Conservation (phyloP, 2,113 vertebrate species). For the Vimba vimba region DNA sequence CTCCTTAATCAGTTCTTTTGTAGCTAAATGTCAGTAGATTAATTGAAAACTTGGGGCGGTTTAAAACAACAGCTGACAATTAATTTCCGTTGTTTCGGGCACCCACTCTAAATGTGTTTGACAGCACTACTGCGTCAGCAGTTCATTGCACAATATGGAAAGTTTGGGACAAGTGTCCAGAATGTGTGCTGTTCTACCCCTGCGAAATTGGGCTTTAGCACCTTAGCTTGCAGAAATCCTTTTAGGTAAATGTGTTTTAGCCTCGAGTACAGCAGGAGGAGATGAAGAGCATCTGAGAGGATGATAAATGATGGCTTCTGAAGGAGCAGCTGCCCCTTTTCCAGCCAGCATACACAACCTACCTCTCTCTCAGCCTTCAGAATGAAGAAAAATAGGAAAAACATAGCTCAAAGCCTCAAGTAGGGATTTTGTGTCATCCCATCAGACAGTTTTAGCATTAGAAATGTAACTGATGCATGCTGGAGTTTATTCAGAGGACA, state of each 20-base stretch:
- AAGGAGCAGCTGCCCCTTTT: slow-evolving; percentile 72
- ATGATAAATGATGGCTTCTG: slow-evolving; percentile 69
- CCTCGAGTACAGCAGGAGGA: slow-evolving; percentile 62
- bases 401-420: slow-evolving; percentile 61
- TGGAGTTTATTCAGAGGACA: slow-evolving; percentile 73
- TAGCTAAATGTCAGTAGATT: slow-evolving; percentile 72
- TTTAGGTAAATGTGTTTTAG: slow-evolving; percentile 70
- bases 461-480: slow-evolving; percentile 73
- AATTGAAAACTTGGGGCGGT: slow-evolving; percentile 60
- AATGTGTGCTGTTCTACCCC: neutral
- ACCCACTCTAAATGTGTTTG: slow-evolving; percentile 1
- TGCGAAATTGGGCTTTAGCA: neutral
- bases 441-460: slow-evolving; percentile 70
- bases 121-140: neutral
- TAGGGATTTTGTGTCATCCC: slow-evolving; percentile 64
- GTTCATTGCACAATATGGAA: neutral
- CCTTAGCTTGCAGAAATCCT: slow-evolving; percentile 61
- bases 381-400: slow-evolving; percentile 52
- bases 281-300: slow-evolving; percentile 67
- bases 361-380: slow-evolving; percentile 45
- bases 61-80: slow-evolving; percentile 65
- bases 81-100: slow-evolving; percentile 48
- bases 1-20: slow-evolving; percentile 68
- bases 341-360: slow-evolving; percentile 53
- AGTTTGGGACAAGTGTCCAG: neutral